Evolutionary conservation across 2,888 invertebrate genomes (phyloP), one percentile per base, ranked within the genome.

Genomic region (Harpagoxenus sublaevis): DNA sequence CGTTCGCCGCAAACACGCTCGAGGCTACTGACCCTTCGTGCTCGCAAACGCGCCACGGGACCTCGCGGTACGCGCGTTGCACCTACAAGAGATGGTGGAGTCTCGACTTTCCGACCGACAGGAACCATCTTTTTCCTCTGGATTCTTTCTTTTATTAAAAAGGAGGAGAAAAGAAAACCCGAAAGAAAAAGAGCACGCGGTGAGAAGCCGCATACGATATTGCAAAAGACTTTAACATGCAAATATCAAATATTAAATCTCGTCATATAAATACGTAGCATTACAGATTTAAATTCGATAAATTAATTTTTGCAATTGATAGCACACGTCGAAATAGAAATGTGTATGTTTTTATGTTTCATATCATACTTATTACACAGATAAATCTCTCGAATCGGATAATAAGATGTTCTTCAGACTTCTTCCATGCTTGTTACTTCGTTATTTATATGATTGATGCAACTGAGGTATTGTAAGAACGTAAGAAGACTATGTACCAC

Each of bases 11-110:
- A 84, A 81, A 85, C 87, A 88, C 83, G 79, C 60, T 55, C 74
- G 90, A 83, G 92, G 92, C 88, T 89, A 90, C 87, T 92, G 92
- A 92, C 92, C 92, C 86, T 84, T 79, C 71, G 55, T 77, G 62
- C 60, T 68, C 68, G 60, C 71, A 71, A 81, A 71, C 71, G 48
- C 60, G 79, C 79, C 28, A 70, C 71, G 39, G 71, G 71, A 79
- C 35, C 42, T 78, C 68, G 60, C 60, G 79, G 35, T 71, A 23
- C 28, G 28, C 57, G 45, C 28, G 39, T 18, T 60, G 60, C 71
- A 35, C 78, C 6, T 79, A 51, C 4, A 28, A 71, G 60, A 71
- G 60, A 71, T 18, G 35, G 48, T 28, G 39, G 60, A 71, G 60
- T 51, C 39, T 71, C 71, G 45, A 48, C 60, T 71, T 71, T 81